Evolutionary conservation across 2,113 vertebrate species (phyloP).

Genomic region (Caretta caretta): DNA sequence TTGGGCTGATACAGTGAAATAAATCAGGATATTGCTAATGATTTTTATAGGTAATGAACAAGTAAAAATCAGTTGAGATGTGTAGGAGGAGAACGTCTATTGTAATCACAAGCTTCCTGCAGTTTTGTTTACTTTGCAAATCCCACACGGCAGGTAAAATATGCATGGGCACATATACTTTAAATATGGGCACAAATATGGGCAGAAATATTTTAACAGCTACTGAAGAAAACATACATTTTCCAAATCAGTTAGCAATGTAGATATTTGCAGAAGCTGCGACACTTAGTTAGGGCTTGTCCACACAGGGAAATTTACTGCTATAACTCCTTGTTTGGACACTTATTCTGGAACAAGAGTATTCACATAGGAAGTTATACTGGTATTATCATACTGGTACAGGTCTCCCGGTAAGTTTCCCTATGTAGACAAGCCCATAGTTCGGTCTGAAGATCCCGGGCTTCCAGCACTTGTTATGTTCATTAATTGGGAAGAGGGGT

Average conservation of each 20-base stretch:
- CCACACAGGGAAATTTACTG: neutral
- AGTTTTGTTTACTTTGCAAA: neutral
- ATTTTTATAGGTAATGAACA: neutral
- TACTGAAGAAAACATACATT: neutral
- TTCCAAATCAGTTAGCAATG: neutral
- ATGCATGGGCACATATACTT: neutral
- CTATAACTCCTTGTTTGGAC: neutral
- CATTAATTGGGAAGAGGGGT: neutral
- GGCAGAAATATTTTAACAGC: neutral
- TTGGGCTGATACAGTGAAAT: conserved; percentile 47
- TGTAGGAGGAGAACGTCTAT: neutral
- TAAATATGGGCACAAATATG: neutral
- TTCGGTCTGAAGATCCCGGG: neutral
- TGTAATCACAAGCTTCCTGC: accelerated
- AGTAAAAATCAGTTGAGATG: neutral
- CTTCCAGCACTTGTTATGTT: neutral
- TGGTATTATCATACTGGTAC: neutral
- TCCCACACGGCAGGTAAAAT: neutral
- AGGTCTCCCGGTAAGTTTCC: neutral
- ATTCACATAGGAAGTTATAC: neutral
- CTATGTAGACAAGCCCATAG: neutral
- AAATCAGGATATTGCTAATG: neutral
- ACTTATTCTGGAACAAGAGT: neutral
- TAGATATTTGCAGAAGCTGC: neutral
- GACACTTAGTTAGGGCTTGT: neutral